phyloP scores from a whole-genome alignment of 2,797 vertebrate genomes.

The Poecilia velifera region DNA sequence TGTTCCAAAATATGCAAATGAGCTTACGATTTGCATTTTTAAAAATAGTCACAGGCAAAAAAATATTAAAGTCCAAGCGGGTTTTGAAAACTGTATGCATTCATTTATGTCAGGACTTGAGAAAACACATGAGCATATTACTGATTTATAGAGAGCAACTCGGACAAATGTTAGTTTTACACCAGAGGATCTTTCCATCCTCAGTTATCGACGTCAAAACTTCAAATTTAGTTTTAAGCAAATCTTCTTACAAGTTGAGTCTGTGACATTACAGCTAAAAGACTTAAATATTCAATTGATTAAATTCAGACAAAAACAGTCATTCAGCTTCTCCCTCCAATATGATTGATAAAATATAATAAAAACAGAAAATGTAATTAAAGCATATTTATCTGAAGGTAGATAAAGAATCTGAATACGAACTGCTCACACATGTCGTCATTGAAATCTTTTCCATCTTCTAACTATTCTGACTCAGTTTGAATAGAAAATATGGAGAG shows the following conservation, averaged over 20 bases:
- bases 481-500: not conserved
- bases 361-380: not conserved
- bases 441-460: not conserved
- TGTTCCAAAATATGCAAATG: slow-evolving; percentile 7
- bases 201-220: not conserved
- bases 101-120: not conserved
- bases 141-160: not conserved
- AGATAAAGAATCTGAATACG: not conserved
- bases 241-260: not conserved
- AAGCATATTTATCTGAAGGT: not conserved
- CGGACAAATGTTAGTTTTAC: not conserved
- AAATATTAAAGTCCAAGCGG: not conserved
- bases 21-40: not conserved
- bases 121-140: not conserved
- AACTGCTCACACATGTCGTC: not conserved
- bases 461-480: not conserved
- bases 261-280: not conserved
- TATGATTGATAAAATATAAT: not conserved
- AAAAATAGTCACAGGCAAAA: not conserved
- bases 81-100: not conserved
- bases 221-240: not conserved
- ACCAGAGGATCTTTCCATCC: not conserved
- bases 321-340: not conserved
- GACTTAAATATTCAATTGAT: not conserved
- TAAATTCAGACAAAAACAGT: not conserved